These are phyloP conservation scores for Dromas ardeola DNA, from an alignment of 2,113 vertebrate genomes.

Conservation along the genomic window DNA sequence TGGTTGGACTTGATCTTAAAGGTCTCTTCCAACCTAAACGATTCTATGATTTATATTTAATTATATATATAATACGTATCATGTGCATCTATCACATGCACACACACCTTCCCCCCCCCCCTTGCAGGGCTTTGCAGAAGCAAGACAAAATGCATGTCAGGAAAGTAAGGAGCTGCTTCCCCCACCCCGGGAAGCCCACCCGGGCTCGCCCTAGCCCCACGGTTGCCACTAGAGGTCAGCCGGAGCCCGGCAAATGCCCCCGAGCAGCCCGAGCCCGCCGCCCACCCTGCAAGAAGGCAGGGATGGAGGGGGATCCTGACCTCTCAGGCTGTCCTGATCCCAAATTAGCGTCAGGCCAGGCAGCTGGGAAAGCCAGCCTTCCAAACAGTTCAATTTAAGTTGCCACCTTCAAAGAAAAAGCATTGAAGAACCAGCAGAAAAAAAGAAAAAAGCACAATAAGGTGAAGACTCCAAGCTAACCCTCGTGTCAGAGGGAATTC, in stretches of 20 bases:
- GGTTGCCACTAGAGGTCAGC: slow-evolving; percentile 6
- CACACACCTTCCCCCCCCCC: accelerated
- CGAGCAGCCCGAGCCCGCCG: neutral
- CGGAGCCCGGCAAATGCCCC: neutral
- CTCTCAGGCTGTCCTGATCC: neutral
- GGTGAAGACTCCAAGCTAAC: neutral
- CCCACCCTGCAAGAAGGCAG: neutral
- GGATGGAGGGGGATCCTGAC: neutral
- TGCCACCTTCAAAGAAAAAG: neutral
- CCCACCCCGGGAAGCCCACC: neutral
- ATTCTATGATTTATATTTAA: neutral
- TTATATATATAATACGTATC: too few species aligned
- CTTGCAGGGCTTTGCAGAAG: neutral
- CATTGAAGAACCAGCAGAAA: neutral
- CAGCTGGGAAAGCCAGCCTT: neutral
- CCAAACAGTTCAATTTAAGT: neutral
- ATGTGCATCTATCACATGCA: accelerated
- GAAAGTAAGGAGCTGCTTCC: too few species aligned
- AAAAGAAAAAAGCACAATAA: too few species aligned
- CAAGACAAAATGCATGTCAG: neutral
- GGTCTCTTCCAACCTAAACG: neutral
- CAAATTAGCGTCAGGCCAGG: neutral
- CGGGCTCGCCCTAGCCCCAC: too few species aligned
- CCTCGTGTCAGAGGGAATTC: neutral
- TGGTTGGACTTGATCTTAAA: neutral